A percentile compares a stretch with the other conserved stretches of the same genome.
These are phyloP conservation scores for Drosophila helvetica DNA, from an alignment of 2,888 invertebrate genomes.

Conservation along the genomic window DNA sequence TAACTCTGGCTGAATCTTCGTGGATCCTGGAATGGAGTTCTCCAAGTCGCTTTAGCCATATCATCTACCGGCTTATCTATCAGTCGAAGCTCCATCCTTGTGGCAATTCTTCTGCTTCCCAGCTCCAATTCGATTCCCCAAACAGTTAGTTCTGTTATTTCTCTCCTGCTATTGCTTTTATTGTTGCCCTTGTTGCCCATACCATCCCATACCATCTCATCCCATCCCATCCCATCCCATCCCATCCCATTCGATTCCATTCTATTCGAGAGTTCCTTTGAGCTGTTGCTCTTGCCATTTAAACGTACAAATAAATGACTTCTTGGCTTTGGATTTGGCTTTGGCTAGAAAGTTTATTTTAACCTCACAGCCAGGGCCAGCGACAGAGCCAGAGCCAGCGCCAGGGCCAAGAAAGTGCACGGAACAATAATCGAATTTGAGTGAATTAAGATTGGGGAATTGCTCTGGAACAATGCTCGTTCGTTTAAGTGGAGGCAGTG, in stretches of 20 bases:
- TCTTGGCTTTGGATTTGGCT: constrained; percentile 62
- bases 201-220: constrained; percentile 12
- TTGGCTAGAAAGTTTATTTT: constrained; percentile 71
- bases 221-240: too few relatives aligned
- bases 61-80: constrained; percentile 14
- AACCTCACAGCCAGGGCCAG: constrained; percentile 58
- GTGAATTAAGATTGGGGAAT: constrained; percentile 81
- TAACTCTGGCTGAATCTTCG: constrained; percentile 13
- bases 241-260: constrained; percentile 6
- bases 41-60: neutral
- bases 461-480: constrained; percentile 63
- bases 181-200: constrained; percentile 34
- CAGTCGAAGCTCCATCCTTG: constrained; percentile 6
- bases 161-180: constrained; percentile 18
- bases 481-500: constrained; percentile 30
- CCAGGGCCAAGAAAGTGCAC: constrained; percentile 59
- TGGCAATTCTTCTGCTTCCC: constrained; percentile 9
- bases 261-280: constrained; percentile 35
- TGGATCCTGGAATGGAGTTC: neutral
- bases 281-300: constrained; percentile 71
- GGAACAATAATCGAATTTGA: constrained; percentile 80
- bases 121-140: constrained; percentile 29
- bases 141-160: constrained; percentile 18
- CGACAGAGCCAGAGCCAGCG: too few relatives aligned
- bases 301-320: constrained; percentile 78